phyloP scores from a whole-genome alignment of 2,888 invertebrate species.

The Galerucella nymphaeae region DNA sequence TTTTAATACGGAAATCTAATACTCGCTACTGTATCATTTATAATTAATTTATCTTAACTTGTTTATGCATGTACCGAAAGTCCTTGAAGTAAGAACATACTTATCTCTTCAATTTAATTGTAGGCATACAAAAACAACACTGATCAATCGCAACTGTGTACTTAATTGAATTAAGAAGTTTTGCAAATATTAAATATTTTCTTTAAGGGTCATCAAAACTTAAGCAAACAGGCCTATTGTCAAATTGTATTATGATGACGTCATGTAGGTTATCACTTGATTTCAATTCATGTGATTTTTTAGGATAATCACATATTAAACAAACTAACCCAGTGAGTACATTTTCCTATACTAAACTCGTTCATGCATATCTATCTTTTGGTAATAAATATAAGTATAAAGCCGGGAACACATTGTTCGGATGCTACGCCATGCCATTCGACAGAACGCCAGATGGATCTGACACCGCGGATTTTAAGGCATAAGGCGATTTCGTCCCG shows the following conservation, averaged over 20 bases:
- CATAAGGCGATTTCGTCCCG: no score
- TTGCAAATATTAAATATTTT: slow-evolving; percentile 16
- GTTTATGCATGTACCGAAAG: neutral
- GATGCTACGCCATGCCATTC: no score
- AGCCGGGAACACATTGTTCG: no score
- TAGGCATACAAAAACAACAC: slow-evolving; percentile 7
- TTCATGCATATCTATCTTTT: no score
- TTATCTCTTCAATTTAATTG: neutral
- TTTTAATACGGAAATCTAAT: neutral
- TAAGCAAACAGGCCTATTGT: slow-evolving; percentile 24
- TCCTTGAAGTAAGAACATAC: neutral
- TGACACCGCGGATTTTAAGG: no score
- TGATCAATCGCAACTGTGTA: slow-evolving; percentile 1
- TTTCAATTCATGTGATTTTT: slow-evolving; percentile 11
- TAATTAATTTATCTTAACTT: neutral
- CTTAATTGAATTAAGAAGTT: slow-evolving; percentile 2
- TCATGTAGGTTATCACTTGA: slow-evolving; percentile 25
- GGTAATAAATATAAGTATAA: no score
- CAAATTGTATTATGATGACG: slow-evolving; percentile 16
- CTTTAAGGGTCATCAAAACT: slow-evolving; percentile 22
- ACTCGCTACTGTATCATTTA: neutral
- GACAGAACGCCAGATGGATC: no score
- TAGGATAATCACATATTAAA: neutral
- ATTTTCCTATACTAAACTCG: no score
- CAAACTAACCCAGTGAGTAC: neutral